Percentiles rank a stretch among this genome's conserved stretches.
phyloP scores from a whole-genome alignment of 2,797 vertebrate genomes.

The Distichodus sexfasciatus region DNA sequence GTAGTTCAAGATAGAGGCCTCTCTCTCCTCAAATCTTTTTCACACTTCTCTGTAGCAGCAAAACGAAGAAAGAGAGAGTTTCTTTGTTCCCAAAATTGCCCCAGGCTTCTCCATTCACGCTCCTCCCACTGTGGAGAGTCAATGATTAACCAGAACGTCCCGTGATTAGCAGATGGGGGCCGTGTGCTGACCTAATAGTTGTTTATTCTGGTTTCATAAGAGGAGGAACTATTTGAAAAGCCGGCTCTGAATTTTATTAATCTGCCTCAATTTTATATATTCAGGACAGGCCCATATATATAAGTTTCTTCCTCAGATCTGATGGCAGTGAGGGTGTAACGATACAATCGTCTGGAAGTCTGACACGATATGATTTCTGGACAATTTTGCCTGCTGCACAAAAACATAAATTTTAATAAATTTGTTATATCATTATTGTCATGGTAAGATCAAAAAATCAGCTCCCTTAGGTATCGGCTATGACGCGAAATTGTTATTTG shows the following conservation, averaged over 20 bases:
- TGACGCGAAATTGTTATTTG: no score
- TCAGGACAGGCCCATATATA: no score
- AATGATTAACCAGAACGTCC: constrained; percentile 36
- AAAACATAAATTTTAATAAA: no score
- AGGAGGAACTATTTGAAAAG: not conserved
- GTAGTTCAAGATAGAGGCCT: no score
- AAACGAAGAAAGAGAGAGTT: constrained; percentile 4
- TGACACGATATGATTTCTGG: no score
- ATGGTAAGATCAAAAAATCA: no score
- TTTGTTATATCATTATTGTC: no score
- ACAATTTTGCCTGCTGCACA: no score
- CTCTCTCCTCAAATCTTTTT: not conserved
- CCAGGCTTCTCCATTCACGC: not conserved
- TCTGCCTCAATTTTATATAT: not conserved
- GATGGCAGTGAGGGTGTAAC: no score
- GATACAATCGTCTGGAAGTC: no score
- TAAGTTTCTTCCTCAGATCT: no score
- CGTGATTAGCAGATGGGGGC: constrained; percentile 17
- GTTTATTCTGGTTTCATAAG: not conserved
- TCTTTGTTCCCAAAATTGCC: constrained; percentile 17
- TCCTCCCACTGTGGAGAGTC: constrained; percentile 11
- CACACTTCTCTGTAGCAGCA: not conserved
- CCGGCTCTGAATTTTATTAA: not conserved
- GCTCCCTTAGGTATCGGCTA: no score
- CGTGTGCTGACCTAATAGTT: not conserved